phyloP scores from a whole-genome alignment of 2,113 vertebrate species.

The Pterocles burchelli region DNA sequence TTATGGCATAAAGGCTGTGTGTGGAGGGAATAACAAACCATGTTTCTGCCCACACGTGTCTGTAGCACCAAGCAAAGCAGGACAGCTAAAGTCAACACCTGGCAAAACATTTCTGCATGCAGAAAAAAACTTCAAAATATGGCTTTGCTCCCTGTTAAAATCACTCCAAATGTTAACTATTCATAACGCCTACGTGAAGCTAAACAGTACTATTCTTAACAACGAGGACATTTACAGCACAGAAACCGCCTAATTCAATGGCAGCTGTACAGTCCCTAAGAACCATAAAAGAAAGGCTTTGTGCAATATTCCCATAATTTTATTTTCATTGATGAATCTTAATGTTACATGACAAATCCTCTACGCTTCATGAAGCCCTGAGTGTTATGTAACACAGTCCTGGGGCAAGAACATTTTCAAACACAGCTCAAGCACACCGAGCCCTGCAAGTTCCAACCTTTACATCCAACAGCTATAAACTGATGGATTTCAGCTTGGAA shows the following conservation, averaged over 20 bases:
- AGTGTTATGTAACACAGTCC: neutral
- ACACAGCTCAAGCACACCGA: neutral
- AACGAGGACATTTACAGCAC: conserved; percentile 41
- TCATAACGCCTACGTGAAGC: conserved; percentile 46
- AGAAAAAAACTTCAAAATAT: conserved; percentile 23
- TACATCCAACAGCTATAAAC: neutral
- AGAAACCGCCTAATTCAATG: conserved; percentile 56
- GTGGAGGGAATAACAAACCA: neutral
- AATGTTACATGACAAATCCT: neutral
- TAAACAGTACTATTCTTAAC: conserved; percentile 36
- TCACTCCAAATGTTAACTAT: conserved; percentile 49
- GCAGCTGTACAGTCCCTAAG: conserved; percentile 21
- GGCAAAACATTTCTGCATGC: conserved; percentile 28
- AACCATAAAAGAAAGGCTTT: conserved; percentile 44
- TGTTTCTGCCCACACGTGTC: neutral
- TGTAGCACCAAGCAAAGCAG: conserved; percentile 9
- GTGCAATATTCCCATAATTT: conserved; percentile 39
- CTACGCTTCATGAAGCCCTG: neutral
- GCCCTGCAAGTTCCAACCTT: neutral
- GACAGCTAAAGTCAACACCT: conserved; percentile 15
- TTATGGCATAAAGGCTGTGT: neutral
- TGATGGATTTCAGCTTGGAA: neutral
- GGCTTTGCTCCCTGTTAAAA: conserved; percentile 25
- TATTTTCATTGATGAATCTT: conserved; percentile 42
- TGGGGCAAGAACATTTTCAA: neutral